Conservation (phyloP, 2,113 vertebrate species). For the Thinocorus orbignyianus region DNA sequence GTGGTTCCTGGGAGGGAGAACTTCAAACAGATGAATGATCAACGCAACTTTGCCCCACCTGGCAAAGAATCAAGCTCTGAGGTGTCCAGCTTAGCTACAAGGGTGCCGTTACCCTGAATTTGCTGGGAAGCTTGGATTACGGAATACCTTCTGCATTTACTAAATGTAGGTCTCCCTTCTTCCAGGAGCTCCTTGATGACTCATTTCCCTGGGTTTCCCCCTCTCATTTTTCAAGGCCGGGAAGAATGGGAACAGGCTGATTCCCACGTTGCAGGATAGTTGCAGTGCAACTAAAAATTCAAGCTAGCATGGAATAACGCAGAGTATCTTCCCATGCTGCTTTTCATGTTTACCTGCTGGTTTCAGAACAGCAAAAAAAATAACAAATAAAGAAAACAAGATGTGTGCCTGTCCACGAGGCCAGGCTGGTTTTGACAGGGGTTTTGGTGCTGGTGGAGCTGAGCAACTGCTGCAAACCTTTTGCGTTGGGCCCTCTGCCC, state of each 20-base stretch:
- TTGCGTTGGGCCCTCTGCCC: background rate
- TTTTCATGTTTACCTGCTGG: background rate
- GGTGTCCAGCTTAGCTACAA: background rate
- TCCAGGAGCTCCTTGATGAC: constrained; percentile 26
- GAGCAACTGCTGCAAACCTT: background rate
- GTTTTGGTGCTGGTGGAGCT: background rate
- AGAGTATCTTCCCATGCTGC: background rate
- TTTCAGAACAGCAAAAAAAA: background rate
- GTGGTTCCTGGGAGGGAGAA: background rate
- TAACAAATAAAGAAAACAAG: background rate
- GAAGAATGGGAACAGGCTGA: background rate
- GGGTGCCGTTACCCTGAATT: fast-evolving
- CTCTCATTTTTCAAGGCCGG: background rate
- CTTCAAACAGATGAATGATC: background rate
- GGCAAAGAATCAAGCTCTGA: background rate
- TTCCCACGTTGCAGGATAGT: background rate
- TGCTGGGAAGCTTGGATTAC: background rate
- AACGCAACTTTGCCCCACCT: background rate
- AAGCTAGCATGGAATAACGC: background rate
- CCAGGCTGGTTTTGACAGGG: background rate
- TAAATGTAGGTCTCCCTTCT: background rate
- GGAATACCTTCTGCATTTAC: background rate
- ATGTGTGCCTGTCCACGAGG: background rate
- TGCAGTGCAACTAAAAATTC: background rate
- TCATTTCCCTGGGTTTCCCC: constrained; percentile 43